phyloP scores from a whole-genome alignment of 2,113 vertebrate species.

The Thymallus thymallus region DNA sequence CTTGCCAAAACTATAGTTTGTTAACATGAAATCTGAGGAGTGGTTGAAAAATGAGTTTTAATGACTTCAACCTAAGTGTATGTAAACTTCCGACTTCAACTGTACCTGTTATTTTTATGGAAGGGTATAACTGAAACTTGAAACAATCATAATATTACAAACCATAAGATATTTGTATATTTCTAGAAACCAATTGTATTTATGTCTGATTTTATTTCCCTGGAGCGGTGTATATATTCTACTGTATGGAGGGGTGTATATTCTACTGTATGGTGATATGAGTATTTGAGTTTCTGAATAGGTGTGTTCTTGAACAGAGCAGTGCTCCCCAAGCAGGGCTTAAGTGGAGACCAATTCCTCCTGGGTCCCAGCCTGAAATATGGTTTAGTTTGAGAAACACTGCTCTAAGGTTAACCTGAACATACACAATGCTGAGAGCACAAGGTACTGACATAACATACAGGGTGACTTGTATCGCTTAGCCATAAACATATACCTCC shows the following conservation, averaged over 20 bases:
- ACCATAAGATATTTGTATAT: slow-evolving; percentile 19
- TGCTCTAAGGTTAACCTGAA: not conserved
- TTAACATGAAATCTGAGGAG: too few species aligned
- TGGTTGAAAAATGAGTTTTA: too few species aligned
- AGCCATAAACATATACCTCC: slow-evolving; percentile 47
- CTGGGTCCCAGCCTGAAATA: not conserved
- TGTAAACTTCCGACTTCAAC: too few species aligned
- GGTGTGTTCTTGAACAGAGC: not conserved
- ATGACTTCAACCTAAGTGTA: too few species aligned
- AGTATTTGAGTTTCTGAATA: not conserved
- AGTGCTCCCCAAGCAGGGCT: too few species aligned
- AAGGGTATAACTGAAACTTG: slow-evolving; percentile 31
- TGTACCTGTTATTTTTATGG: not conserved
- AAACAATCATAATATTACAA: slow-evolving; percentile 12
- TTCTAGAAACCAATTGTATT: slow-evolving; percentile 31
- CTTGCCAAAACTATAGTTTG: too few species aligned
- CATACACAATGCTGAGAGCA: not conserved
- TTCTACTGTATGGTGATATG: not conserved
- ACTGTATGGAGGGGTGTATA: slow-evolving; percentile 14
- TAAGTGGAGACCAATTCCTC: too few species aligned
- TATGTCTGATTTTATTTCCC: slow-evolving; percentile 15
- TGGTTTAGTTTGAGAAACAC: slow-evolving; percentile 20
- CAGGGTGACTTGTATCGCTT: slow-evolving; percentile 11
- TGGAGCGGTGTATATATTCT: not conserved
- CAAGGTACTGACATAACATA: slow-evolving; percentile 19